These are phyloP conservation scores for Chamaea fasciata DNA, from an alignment of 2,113 vertebrate species.

Conservation along the genomic window DNA sequence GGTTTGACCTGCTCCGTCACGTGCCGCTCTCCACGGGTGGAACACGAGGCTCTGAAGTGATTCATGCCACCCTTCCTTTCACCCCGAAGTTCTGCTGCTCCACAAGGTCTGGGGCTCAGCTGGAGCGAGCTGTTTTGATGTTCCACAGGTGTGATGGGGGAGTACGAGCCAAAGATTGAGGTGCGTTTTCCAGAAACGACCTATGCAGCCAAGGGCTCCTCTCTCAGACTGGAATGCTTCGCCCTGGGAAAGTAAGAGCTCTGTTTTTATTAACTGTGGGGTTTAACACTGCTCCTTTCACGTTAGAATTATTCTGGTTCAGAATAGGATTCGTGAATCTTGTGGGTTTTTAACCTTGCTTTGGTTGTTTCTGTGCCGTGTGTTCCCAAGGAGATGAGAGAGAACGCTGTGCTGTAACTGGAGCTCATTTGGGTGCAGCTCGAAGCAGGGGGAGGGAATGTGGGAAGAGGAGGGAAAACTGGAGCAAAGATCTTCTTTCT, in stretches of 20 bases:
- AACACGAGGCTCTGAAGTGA: not conserved
- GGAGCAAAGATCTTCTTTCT: not conserved
- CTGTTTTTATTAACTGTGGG: not conserved
- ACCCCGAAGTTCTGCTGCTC: not conserved
- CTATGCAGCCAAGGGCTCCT: constrained; percentile 78
- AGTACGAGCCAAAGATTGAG: constrained; percentile 93
- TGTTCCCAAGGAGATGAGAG: not conserved
- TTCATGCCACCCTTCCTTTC: not conserved
- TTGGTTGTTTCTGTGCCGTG: not conserved
- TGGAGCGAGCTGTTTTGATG: constrained; percentile 67
- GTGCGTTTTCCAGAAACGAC: constrained; percentile 81
- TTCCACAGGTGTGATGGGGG: constrained; percentile 85
- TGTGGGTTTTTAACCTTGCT: not conserved
- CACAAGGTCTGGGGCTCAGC: constrained; percentile 13
- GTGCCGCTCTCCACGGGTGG: not conserved
- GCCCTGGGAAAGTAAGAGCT: constrained; percentile 90
- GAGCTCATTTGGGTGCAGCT: not conserved
- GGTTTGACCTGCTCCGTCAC: not conserved
- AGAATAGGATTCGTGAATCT: not conserved
- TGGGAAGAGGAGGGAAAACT: not conserved
- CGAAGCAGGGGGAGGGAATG: too few species aligned
- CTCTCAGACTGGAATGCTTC: constrained; percentile 87
- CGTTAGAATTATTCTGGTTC: not conserved
- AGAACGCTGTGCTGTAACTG: rapidly evolving
- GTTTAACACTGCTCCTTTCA: not conserved